Evolutionary conservation across 2,797 vertebrate species (phyloP), one percentile per base, ranked within the genome.

Genomic region (Pangasius krempfi): DNA sequence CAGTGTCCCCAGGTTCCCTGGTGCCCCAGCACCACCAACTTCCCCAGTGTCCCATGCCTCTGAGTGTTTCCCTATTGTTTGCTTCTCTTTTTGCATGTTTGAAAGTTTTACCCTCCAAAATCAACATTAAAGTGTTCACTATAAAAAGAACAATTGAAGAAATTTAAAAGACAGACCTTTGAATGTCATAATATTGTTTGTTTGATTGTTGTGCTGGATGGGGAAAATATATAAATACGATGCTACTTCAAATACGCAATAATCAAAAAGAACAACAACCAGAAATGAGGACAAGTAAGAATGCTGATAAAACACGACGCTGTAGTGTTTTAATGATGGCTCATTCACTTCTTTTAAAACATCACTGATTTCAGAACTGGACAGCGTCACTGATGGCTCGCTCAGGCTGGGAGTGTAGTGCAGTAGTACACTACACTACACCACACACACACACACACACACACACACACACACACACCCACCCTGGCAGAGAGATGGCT

Each of bases 361-460:
- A 1, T 72, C n/a, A 5, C n/a, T 68, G 58, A 56, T 88, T 91
- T 90, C 89, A 79, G 66, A 62, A 73, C 87, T 79, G 88, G 44
- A 91, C 88, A 88, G 89, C 82, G 88, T 86, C 90, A 60, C 75
- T 22, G 50, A 68, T 2, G 0, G 13, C 44, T 85, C n/a, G 20
- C 80, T 62, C 33, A 25, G 33, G 33, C 30, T 82, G 5, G 22
- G 9, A 82, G 12, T 3, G 20, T 40, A 40, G 54, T 60, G 56
- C 54, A 60, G 54, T 1, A 60, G 54, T 33, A 58, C 18, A 33
- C n/a, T 25, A 54, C 8, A 56, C 50, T 20, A 54, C 8, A 37
- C 52, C 40, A 44, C 40, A 44, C 40, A 40, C 40, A 56, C 30
- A 80, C 50, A 52, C 54, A 44, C 80, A 82, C 33, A 82, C 80